Percentiles rank a stretch among this genome's conserved stretches.
These are phyloP conservation scores for Acanthosepion lycidas DNA, from an alignment of 2,888 invertebrate species.

Conservation along the genomic window DNA sequence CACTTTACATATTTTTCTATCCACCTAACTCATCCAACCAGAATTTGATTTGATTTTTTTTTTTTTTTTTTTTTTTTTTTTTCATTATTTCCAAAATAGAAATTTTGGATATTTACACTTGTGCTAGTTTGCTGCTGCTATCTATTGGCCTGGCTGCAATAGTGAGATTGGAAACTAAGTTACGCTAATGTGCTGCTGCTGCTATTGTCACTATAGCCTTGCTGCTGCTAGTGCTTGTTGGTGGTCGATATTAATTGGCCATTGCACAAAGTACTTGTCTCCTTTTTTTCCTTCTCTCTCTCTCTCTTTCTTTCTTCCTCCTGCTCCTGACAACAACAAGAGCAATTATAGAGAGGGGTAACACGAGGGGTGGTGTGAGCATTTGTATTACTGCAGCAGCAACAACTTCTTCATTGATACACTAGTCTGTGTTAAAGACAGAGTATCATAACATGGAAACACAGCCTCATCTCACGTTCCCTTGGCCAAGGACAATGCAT, in stretches of 20 bases:
- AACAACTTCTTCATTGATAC: slow-evolving; percentile 33
- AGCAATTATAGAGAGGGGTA: neutral
- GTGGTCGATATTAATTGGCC: slow-evolving; percentile 44
- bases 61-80: neutral
- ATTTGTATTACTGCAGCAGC: slow-evolving; percentile 13
- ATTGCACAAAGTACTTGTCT: slow-evolving; percentile 36
- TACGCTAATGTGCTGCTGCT: slow-evolving; percentile 4
- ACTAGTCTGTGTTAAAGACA: neutral
- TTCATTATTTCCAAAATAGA: neutral
- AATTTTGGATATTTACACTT: neutral
- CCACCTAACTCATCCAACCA: too few species aligned
- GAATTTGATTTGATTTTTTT: too few species aligned
- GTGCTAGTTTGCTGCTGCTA: neutral
- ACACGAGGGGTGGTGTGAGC: slow-evolving; percentile 7
- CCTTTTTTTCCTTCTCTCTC: neutral
- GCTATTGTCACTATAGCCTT: neutral
- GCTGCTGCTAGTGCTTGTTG: slow-evolving; percentile 13
- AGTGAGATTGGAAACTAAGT: slow-evolving; percentile 4
- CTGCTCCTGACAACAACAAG: neutral
- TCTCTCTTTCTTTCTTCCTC: neutral
- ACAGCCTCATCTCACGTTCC: slow-evolving; percentile 41
- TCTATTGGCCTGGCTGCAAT: neutral
- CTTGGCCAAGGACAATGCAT: slow-evolving; percentile 46
- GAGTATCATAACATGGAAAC: slow-evolving; percentile 44
- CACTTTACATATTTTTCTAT: neutral